Percentiles rank a stretch among this genome's conserved stretches.
Evolutionary conservation across 2,113 vertebrate species (phyloP).

Genomic region (Hirundichthys speculiger): DNA sequence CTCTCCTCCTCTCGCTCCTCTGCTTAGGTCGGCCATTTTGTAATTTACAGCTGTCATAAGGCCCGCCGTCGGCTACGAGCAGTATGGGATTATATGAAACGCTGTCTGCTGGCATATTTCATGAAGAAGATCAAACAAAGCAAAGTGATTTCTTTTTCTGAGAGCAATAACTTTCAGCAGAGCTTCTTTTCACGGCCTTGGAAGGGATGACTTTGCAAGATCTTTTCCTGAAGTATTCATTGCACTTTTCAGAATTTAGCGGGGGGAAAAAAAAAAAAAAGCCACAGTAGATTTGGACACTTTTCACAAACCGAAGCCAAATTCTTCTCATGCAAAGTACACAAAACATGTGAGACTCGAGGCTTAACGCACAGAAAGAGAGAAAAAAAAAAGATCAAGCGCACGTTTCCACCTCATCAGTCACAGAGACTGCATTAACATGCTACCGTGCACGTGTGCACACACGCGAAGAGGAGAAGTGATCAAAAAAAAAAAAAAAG

Average conservation of each 20-base stretch:
- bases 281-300: constrained; percentile 10
- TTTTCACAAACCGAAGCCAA: constrained; percentile 8
- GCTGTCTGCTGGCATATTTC: constrained; percentile 70
- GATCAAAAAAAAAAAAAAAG: no score
- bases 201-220: constrained; percentile 41
- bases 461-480: no score
- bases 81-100: constrained; percentile 68
- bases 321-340: constrained; percentile 21
- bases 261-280: constrained; percentile 29
- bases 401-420: constrained; percentile 36
- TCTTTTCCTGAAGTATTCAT: constrained; percentile 42
- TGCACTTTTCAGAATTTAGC: constrained; percentile 9
- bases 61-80: constrained; percentile 51
- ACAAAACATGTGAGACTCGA: constrained; percentile 13
- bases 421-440: no score
- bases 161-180: constrained; percentile 60
- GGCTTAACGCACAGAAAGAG: neutral
- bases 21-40: constrained; percentile 67
- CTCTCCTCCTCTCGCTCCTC: constrained; percentile 53
- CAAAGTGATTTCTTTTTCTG: constrained; percentile 67
- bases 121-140: constrained; percentile 67
- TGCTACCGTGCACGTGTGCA: no score
- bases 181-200: constrained; percentile 53
- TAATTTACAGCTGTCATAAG: constrained; percentile 73
- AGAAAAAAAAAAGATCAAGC: constrained; percentile 4